A percentile compares a stretch with the other conserved stretches of the same genome.
Conservation (phyloP, 1,140 invertebrate genomes). For the Aphelenchoides besseyi region DNA sequence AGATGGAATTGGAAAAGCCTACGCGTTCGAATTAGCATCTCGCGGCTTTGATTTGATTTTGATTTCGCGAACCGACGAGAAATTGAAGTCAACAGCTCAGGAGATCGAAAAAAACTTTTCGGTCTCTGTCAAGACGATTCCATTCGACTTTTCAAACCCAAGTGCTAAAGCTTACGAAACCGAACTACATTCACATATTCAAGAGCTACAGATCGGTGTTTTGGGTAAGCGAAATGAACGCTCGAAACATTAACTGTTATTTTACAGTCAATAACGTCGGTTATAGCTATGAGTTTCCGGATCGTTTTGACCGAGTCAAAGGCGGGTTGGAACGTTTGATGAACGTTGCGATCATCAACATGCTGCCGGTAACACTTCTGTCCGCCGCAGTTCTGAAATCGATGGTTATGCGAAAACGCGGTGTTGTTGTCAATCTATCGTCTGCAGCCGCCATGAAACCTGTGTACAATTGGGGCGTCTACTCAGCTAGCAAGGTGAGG, state of each 20-base stretch:
- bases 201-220: neutral
- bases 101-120: slow-evolving; percentile 43
- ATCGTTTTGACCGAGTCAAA: slow-evolving; percentile 50
- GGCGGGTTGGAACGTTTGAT: slow-evolving; percentile 52
- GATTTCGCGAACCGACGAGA: slow-evolving; percentile 50
- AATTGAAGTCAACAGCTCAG: slow-evolving; percentile 50
- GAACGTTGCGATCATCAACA: slow-evolving; percentile 49
- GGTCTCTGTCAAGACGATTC: slow-evolving; percentile 34
- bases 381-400: slow-evolving; percentile 36
- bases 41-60: slow-evolving; percentile 55
- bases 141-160: slow-evolving; percentile 43
- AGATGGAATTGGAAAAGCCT: slow-evolving; percentile 61
- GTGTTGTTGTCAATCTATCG: slow-evolving; percentile 47
- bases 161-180: slow-evolving; percentile 25
- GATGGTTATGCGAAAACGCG: slow-evolving; percentile 37
- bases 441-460: slow-evolving; percentile 28
- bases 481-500: slow-evolving; percentile 30
- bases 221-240: slow-evolving; percentile 4
- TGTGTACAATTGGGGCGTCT: slow-evolving; percentile 21
- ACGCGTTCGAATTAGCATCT: slow-evolving; percentile 55
- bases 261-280: slow-evolving; percentile 59
- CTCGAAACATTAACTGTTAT: slow-evolving; percentile 19
- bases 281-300: slow-evolving; percentile 58
- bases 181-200: neutral
- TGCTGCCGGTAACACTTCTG: slow-evolving; percentile 26